These are phyloP conservation scores for Paratrypauchen microcephalus DNA, from an alignment of 2,797 vertebrate genomes.

Conservation along the genomic window DNA sequence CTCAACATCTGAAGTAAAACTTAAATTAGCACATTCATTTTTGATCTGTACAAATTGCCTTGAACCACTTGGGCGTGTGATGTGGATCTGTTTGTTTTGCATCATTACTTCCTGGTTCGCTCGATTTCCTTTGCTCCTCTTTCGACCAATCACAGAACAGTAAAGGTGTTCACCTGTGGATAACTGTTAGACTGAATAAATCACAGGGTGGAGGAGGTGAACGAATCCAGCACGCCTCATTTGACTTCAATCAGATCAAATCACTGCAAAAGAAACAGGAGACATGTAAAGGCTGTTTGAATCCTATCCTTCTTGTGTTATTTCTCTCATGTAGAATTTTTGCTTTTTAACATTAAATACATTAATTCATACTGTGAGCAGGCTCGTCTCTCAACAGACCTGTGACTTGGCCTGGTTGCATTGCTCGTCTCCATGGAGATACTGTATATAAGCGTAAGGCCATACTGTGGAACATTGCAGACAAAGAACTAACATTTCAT, in stretches of 20 bases:
- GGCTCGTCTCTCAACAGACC: neutral
- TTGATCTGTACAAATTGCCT: neutral
- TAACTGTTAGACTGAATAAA: neutral
- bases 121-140: neutral
- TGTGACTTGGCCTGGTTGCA: neutral
- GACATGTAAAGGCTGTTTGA: neutral
- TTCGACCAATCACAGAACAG: neutral
- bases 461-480: neutral
- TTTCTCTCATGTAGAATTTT: too few species aligned
- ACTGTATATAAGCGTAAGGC: neutral
- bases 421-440: too few species aligned
- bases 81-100: neutral
- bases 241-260: constrained; percentile 3
- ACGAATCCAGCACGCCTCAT: constrained; percentile 2
- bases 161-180: neutral
- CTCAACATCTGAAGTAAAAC: neutral
- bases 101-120: neutral
- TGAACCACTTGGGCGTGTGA: neutral
- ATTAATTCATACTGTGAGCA: too few species aligned
- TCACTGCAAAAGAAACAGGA: neutral
- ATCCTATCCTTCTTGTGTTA: neutral
- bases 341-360: too few species aligned
- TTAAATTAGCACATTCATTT: neutral
- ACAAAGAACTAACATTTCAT: neutral
- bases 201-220: neutral